Evolutionary conservation across 2,113 vertebrate species (phyloP), one percentile per base, ranked within the genome.

Genomic region (Gymnorhina tibicen): DNA sequence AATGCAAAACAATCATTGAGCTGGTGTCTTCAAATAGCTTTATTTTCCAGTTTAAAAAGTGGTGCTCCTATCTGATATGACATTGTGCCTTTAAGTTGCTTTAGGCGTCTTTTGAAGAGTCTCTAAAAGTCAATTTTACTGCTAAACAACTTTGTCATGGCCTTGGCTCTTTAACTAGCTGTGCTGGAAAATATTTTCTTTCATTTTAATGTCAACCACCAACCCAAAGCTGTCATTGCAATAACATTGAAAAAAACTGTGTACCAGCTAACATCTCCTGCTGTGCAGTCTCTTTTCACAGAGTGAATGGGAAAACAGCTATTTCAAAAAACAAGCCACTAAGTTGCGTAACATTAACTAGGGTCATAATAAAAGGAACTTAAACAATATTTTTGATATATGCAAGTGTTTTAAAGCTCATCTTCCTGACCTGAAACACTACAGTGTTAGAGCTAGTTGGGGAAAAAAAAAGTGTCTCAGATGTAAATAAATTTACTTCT

Each of bases 181-280:
- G 15, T 55, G 35, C 82, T 95, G 75, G 87, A 91, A 97, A 97
- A 96, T 74, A 70, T 84, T 96, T 94, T 91, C 49, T 77, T 91
- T 81, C 49, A 60, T 92, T 85, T 90, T 90, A 85, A 70, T 82
- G 89, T 78, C 93, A 93, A 46, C 67, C 55, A 91, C 53, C 44
- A 85, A 46, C 28, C 46, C 56, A 46, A 85, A 81, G 58, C 53
- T 42, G 44, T 89, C 93, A 85, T 56, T 93, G 70, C 21, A 86
- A 81, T 70, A 95, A 89, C 79, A 95, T 11, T 95, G 84, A n/a
- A 86, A 84, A 84, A 84, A 73, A 37, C 19, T 50, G 24, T 74
- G 41, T 62, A 78, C 60, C 62, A 76, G 89, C 44, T 76, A 89
- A 59, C 41, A 46, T 88, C 24, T 32, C 66, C 81, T 60, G 24